A percentile compares a stretch with the other conserved stretches of the same genome.
phyloP scores from a whole-genome alignment of 2,113 vertebrate species.

The Prochilodus magdalenae region DNA sequence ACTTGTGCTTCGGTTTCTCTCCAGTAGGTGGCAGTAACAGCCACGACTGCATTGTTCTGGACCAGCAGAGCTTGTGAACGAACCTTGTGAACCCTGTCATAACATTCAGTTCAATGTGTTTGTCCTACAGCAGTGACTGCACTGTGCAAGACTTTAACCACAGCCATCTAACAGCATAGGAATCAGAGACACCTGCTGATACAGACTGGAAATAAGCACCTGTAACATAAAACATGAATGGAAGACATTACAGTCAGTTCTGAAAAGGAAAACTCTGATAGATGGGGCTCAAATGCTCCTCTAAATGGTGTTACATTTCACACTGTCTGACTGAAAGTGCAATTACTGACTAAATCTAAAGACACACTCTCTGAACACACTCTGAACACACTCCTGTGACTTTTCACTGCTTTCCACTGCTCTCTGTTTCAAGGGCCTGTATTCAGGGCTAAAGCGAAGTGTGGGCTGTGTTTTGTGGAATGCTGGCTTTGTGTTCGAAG shows the following conservation, averaged over 20 bases:
- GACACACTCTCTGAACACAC: neutral
- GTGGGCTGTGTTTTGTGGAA: neutral
- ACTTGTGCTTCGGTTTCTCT: neutral
- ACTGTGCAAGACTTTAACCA: neutral
- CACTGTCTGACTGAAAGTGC: neutral
- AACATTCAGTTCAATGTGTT: slow-evolving; percentile 15
- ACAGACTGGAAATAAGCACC: neutral
- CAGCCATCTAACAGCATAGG: neutral
- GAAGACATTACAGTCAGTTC: neutral
- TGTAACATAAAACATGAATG: neutral
- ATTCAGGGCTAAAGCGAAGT: neutral
- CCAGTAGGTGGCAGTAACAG: slow-evolving; percentile 50
- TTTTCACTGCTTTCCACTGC: neutral
- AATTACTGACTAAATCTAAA: neutral
- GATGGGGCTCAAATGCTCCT: neutral
- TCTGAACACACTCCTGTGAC: neutral
- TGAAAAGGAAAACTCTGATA: neutral
- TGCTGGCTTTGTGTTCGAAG: neutral
- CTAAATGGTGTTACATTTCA: neutral
- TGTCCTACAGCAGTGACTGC: neutral
- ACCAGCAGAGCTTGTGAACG: neutral
- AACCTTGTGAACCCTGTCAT: slow-evolving; percentile 29
- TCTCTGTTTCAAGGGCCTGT: neutral
- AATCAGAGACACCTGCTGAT: neutral
- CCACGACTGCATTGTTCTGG: neutral